A percentile compares a stretch with the other conserved stretches of the same genome.
Evolutionary conservation across 2,888 invertebrate species (phyloP).

Genomic region (Silvanus unidentatus): DNA sequence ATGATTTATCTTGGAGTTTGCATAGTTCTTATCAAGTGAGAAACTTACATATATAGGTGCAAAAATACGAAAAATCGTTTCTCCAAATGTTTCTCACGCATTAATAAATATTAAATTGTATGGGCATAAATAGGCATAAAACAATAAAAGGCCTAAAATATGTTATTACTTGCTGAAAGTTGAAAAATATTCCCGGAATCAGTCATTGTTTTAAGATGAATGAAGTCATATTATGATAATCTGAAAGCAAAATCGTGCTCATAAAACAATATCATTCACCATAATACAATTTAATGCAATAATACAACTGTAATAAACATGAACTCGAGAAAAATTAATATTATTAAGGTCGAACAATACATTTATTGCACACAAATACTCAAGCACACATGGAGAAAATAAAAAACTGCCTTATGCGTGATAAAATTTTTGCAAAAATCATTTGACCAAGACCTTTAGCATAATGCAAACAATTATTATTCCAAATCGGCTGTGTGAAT

Average conservation of each 20-base stretch:
- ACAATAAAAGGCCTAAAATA: too few species aligned
- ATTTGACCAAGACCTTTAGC: slow-evolving; percentile 9
- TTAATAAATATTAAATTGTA: too few species aligned
- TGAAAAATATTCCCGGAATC: slow-evolving; percentile 9
- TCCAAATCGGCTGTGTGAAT: not conserved
- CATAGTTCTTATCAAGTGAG: too few species aligned
- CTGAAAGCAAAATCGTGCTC: slow-evolving; percentile 12
- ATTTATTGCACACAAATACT: slow-evolving; percentile 1
- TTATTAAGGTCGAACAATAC: slow-evolving; percentile 11
- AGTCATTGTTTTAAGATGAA: slow-evolving; percentile 11
- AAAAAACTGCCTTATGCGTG: slow-evolving; percentile 10
- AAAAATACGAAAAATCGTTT: too few species aligned
- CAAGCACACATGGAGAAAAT: not conserved
- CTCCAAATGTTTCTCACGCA: too few species aligned
- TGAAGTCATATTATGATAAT: slow-evolving; percentile 15
- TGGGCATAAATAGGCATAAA: too few species aligned
- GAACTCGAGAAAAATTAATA: slow-evolving; percentile 3
- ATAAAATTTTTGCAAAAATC: slow-evolving; percentile 9
- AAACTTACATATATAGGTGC: too few species aligned
- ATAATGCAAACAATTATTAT: not conserved
- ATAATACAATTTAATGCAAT: slow-evolving; percentile 8
- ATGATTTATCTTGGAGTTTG: too few species aligned
- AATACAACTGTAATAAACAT: not conserved
- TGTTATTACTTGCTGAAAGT: too few species aligned
- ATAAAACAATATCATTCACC: slow-evolving; percentile 14